Evolutionary conservation across 2,797 vertebrate species (phyloP), one percentile per base, ranked within the genome.

Genomic region (Gorsachius magnificus): DNA sequence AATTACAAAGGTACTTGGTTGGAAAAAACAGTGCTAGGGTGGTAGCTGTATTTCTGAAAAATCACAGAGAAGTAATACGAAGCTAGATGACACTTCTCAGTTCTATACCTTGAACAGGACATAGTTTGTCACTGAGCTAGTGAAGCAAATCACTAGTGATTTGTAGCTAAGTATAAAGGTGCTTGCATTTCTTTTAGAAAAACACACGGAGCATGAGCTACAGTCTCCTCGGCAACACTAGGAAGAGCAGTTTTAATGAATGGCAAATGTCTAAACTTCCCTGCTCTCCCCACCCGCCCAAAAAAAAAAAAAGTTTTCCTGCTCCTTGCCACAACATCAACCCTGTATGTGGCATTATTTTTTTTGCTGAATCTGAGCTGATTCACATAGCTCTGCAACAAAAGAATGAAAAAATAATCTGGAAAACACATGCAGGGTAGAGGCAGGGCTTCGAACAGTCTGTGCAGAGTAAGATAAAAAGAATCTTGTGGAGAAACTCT

Each of bases 361-460:
- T 89, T 86, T 82, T 10, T 51, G 71, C 66, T 66, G 38, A 38
- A 33, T 57, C 45, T 36, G 77, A 74, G 56, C 26, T 24, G 41
- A 38, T 93, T 91, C 78, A 18, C 56, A 2, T 41, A 87, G 61
- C 89, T 78, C 36, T 69, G 80, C 64, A 64, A 70, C 29, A 57
- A 25, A 82, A 60, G 77, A 84, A 50, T 17, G 78, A 68, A 77
- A 83, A 90, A 74, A 26, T 46, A 65, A 88, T 87, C 95, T 91
- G 94, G 70, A 83, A 89, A 93, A 78, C 91, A 92, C 83, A 89
- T 66, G 93, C 60, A n/a, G 26, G 61, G n/a, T 29, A 81, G 75
- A 91, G 88, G 45, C 77, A 94, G 69, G 45, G 54, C 66, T 77
- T 89, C 28, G 9, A 61, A 63, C 29, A 25, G 41, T 3, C 94